These are phyloP conservation scores for Danio albolineatus DNA, from an alignment of 2,797 vertebrate genomes.

Conservation along the genomic window DNA sequence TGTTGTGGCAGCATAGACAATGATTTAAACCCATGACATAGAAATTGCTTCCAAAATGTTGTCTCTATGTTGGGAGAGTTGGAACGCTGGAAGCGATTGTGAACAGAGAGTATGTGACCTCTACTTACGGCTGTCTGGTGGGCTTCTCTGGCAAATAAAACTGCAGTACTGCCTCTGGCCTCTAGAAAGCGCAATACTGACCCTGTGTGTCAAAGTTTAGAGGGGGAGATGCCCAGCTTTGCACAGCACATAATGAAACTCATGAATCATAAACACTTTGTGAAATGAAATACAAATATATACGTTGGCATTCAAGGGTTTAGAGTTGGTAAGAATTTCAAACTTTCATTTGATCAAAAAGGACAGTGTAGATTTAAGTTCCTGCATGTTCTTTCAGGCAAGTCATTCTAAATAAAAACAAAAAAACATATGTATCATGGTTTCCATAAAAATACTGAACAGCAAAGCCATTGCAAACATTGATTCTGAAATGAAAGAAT, in stretches of 20 bases:
- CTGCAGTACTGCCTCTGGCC: constrained; percentile 64
- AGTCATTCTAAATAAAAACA: neutral
- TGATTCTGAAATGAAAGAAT: neutral
- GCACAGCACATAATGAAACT: neutral
- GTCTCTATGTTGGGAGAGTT: constrained; percentile 71
- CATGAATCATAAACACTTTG: neutral
- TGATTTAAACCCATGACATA: constrained; percentile 71
- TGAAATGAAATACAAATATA: neutral
- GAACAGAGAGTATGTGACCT: constrained; percentile 71
- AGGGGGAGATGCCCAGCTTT: neutral
- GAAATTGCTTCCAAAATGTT: constrained; percentile 67
- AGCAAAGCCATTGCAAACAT: neutral
- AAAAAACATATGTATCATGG: too few relatives aligned
- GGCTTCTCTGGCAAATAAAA: constrained; percentile 48
- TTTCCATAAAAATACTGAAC: neutral
- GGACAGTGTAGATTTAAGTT: neutral
- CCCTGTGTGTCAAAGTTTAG: constrained; percentile 21
- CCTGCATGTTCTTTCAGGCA: neutral
- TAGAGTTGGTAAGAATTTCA: neutral
- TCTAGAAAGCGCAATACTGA: constrained; percentile 64
- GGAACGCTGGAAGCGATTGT: constrained; percentile 73
- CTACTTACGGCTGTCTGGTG: constrained; percentile 64
- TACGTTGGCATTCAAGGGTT: neutral
- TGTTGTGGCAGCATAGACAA: constrained; percentile 48
- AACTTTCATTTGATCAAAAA: neutral